Conservation (phyloP, 2,888 invertebrate genomes). For the Carterocephalus palaemon region DNA sequence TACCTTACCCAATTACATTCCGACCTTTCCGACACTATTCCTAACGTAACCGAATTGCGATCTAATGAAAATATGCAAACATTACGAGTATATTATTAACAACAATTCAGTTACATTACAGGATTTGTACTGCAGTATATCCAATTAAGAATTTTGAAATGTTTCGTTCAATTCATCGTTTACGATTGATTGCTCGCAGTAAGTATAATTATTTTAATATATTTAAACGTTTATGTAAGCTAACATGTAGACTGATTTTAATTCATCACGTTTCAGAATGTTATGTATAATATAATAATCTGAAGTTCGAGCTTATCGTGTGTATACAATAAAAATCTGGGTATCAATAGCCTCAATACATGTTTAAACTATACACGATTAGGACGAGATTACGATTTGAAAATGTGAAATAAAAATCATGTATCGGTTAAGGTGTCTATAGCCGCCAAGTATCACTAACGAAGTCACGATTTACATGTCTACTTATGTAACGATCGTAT, state of each 20-base stretch:
- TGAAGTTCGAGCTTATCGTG: too few species aligned
- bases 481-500: too few species aligned
- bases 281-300: too few species aligned
- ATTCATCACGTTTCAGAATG: neutral
- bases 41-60: conserved; percentile 4
- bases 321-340: too few species aligned
- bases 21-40: conserved; percentile 6
- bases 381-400: too few species aligned
- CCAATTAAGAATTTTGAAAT: conserved; percentile 1
- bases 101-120: neutral
- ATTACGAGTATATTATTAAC: neutral
- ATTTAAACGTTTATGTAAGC: too few species aligned
- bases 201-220: conserved; percentile 1
- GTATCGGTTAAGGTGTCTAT: too few species aligned
- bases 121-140: neutral
- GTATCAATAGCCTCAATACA: too few species aligned
- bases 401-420: too few species aligned
- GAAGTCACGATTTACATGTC: too few species aligned
- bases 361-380: too few species aligned
- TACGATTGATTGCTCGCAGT: neutral
- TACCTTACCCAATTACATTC: conserved; percentile 2
- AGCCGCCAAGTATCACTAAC: too few species aligned
- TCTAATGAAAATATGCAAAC: conserved; percentile 4
- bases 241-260: conserved; percentile 5
- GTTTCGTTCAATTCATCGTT: neutral